Evolutionary conservation across 2,797 vertebrate species (phyloP), one percentile per base, ranked within the genome.

Genomic region (Tachyglossus aculeatus): DNA sequence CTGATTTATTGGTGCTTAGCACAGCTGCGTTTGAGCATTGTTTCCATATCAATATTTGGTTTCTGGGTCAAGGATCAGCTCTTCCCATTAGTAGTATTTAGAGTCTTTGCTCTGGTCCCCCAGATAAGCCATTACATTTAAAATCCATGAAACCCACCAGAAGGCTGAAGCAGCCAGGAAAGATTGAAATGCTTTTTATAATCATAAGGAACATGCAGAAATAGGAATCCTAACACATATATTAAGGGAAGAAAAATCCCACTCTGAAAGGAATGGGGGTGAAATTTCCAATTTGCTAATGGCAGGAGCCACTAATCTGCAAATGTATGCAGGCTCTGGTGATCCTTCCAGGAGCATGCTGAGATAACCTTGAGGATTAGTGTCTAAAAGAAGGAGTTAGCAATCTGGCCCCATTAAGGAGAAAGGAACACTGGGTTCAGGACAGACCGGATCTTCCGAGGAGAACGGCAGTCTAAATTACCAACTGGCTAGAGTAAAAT

Each of bases 241-340:
- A 29, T 34, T 63, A 67, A 71, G 66, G 58, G 67, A 74, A 68
- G 71, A 39, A 34, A 24, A 9, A 33, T 61, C 54, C 47, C 3
- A 27, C 33, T 65, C 2, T 66, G 62, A 71, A 47, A 65, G 34
- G 71, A 51, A 64, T 62, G 44, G 71, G 41, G 67, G 41, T 68
- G 70, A 37, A 24, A 37, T 74, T 79, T 64, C 74, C 12, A 22
- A 4, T 74, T 68, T 81, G 74, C 57, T 78, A 40, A 3, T n/a
- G 68, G 80, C 3, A 62, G 34, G 69, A 71, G 52, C 53, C 62
- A 68, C 76, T 85, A 39, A 63, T 68, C 51, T 71, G 65, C 0
- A 16, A 48, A 76, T 7, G 53, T 4, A 1, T 15, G 31, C 31
- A 9, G 65, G 32, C 38, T 34, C 39, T 8, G 62, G n/a, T 13